Evolutionary conservation across 2,113 vertebrate species (phyloP).

Genomic region (Phylloscopus whistleri): DNA sequence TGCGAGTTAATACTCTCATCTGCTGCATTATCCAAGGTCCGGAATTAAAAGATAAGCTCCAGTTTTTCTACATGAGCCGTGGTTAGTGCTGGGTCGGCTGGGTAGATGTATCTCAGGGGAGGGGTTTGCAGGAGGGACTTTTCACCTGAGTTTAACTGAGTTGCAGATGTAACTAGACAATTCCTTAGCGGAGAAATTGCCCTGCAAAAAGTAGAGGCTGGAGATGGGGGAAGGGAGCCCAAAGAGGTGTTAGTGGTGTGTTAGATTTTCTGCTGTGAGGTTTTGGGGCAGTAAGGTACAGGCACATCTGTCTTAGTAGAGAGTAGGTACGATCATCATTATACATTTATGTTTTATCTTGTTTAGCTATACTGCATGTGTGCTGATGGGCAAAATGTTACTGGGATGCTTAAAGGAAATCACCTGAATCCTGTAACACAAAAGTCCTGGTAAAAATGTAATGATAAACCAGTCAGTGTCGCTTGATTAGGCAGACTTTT

Average conservation of each 20-base stretch:
- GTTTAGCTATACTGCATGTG: background rate
- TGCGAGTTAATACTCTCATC: background rate
- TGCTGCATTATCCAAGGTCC: background rate
- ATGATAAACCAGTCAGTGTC: background rate
- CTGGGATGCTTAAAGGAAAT: background rate
- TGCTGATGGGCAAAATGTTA: background rate
- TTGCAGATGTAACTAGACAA: background rate
- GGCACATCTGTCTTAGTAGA: background rate
- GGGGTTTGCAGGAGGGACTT: background rate
- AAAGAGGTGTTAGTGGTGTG: rapidly evolving
- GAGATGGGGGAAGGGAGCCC: background rate
- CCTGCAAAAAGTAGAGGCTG: background rate
- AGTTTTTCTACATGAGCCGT: rapidly evolving
- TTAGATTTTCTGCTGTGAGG: background rate
- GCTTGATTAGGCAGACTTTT: background rate
- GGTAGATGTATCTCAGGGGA: background rate
- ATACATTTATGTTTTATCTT: background rate
- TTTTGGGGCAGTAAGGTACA: background rate
- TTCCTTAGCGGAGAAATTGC: background rate
- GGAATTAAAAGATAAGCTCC: background rate
- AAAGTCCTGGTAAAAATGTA: background rate
- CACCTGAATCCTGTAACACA: background rate
- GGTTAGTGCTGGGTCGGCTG: background rate
- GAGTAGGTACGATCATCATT: background rate
- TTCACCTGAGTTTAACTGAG: background rate